phyloP scores from a whole-genome alignment of 2,888 invertebrate species.

The Plagiodera versicolora region DNA sequence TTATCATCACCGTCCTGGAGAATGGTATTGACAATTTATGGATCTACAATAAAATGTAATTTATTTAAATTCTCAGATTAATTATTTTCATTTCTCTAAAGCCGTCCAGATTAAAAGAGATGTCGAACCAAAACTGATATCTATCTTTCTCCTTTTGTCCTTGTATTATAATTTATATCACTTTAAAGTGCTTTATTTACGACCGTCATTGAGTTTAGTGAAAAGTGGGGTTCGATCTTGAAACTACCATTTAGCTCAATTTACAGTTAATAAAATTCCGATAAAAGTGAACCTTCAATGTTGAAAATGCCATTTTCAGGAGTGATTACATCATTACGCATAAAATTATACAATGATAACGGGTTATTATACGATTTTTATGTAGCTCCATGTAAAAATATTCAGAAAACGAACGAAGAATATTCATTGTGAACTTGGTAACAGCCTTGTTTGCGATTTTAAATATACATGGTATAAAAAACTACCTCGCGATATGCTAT shows the following conservation, averaged over 20 bases:
- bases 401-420: background rate
- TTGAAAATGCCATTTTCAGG: slow-evolving; percentile 10
- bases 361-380: slow-evolving; percentile 29
- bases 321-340: slow-evolving; percentile 13
- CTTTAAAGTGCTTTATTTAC: background rate
- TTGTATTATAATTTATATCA: background rate
- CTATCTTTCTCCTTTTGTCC: background rate
- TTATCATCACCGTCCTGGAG: too few species aligned
- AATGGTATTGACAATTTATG: too few species aligned
- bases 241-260: slow-evolving; percentile 11
- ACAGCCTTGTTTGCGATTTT: slow-evolving; percentile 14
- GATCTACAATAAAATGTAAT: too few species aligned
- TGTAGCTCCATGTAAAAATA: slow-evolving; percentile 15
- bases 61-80: too few species aligned
- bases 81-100: too few species aligned
- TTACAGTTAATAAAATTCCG: slow-evolving; percentile 16
- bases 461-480: background rate
- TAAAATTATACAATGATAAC: slow-evolving; percentile 20
- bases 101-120: too few species aligned
- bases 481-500: too few species aligned
- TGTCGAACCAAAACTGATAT: too few species aligned
- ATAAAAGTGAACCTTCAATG: slow-evolving; percentile 14
- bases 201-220: background rate
- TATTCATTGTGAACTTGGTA: slow-evolving; percentile 9
- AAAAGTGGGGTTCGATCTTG: background rate